phyloP scores from a whole-genome alignment of 1,140 invertebrate genomes.

The Eupristina koningsbergeri region DNA sequence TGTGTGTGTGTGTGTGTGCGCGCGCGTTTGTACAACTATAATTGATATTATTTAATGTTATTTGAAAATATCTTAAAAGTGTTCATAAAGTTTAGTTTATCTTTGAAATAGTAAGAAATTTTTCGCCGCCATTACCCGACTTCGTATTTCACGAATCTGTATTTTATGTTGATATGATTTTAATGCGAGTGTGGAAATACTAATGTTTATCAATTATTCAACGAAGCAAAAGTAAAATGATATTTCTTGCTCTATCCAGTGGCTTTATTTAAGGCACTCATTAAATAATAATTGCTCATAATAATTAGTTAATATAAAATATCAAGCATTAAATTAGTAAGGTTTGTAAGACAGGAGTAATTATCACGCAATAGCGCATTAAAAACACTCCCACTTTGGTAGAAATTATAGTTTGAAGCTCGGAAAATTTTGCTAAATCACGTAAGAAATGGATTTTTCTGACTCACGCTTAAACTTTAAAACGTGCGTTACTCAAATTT shows the following conservation, averaged over 20 bases:
- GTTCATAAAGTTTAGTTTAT: background rate
- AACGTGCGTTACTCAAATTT: background rate
- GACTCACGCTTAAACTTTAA: background rate
- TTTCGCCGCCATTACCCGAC: background rate
- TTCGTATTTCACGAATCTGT: background rate
- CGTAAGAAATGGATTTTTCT: background rate
- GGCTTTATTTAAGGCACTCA: background rate
- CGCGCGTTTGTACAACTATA: too few relatives aligned
- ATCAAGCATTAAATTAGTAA: background rate
- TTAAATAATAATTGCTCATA: background rate
- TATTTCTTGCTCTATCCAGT: background rate
- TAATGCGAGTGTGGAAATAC: background rate
- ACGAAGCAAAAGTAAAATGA: background rate
- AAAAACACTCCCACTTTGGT: background rate
- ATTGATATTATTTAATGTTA: too few relatives aligned
- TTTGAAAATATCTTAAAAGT: too few relatives aligned
- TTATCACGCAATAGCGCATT: constrained; percentile 3
- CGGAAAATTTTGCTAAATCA: constrained; percentile 11
- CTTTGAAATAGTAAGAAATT: background rate
- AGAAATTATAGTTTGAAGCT: background rate
- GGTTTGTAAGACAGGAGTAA: background rate
- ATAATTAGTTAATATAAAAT: background rate
- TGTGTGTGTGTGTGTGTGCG: background rate
- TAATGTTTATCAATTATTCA: background rate
- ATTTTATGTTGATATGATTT: background rate